These are phyloP conservation scores for Nibea coibor DNA, from an alignment of 2,113 vertebrate species.

Conservation along the genomic window DNA sequence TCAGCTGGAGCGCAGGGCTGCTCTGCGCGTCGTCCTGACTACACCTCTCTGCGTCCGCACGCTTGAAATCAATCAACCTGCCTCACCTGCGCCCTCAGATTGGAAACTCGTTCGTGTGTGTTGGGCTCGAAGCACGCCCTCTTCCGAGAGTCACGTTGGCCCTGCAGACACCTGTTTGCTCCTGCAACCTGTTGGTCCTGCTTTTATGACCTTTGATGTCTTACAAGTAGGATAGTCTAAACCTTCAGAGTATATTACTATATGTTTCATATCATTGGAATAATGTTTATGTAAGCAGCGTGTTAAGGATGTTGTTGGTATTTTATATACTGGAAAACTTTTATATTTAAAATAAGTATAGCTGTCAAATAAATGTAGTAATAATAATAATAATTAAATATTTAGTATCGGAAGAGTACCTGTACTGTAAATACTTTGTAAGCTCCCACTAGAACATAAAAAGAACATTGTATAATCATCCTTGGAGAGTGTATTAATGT, in stretches of 20 bases:
- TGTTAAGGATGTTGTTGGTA: not conserved
- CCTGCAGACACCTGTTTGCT: too few species aligned
- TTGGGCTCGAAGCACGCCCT: too few species aligned
- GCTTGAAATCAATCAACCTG: not conserved
- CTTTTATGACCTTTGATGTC: not conserved
- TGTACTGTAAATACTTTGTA: too few species aligned
- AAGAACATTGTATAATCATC: too few species aligned
- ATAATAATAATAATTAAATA: too few species aligned
- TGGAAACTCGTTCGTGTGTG: not conserved
- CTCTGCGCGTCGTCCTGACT: not conserved
- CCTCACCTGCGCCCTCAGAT: slow-evolving; percentile 7
- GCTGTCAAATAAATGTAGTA: not conserved
- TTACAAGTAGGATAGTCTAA: too few species aligned
- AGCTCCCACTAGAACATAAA: too few species aligned
- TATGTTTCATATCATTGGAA: too few species aligned
- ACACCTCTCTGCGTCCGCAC: not conserved
- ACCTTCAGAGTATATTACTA: too few species aligned
- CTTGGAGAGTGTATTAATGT: too few species aligned
- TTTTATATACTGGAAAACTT: not conserved
- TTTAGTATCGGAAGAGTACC: too few species aligned
- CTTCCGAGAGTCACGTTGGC: too few species aligned
- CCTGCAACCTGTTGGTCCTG: not conserved
- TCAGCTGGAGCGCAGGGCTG: not conserved
- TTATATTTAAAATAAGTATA: not conserved
- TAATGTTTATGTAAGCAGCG: not conserved